phyloP scores from a whole-genome alignment of 2,888 invertebrate species.

The Scrobipalpa costella region DNA sequence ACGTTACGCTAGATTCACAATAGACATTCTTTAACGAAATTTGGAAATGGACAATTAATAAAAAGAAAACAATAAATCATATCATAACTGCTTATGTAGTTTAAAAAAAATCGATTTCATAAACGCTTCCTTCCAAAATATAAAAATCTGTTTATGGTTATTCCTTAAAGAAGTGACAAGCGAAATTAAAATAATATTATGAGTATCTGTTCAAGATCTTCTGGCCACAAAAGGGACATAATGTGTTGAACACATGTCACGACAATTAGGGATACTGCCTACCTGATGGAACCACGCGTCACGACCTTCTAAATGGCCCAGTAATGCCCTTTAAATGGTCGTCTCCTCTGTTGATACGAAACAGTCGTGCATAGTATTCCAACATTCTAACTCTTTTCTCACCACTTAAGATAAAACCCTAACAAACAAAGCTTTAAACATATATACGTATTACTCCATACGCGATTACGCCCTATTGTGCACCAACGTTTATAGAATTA shows the following conservation, averaged over 20 bases:
- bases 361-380: neutral
- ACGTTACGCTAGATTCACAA: neutral
- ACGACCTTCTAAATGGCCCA: conserved; percentile 26
- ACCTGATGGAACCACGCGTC: conserved; percentile 24
- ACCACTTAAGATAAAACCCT: neutral
- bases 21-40: too few species aligned
- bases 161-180: too few species aligned
- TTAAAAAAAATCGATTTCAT: too few species aligned
- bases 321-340: conserved; percentile 24
- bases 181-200: too few species aligned
- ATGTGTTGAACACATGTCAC: conserved; percentile 28
- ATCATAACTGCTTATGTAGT: too few species aligned
- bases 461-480: conserved; percentile 2
- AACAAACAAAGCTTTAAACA: neutral
- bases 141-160: too few species aligned
- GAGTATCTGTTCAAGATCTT: neutral
- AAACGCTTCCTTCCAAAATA: too few species aligned
- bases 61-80: neutral
- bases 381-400: conserved; percentile 5
- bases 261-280: conserved; percentile 22
- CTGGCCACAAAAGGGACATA: conserved; percentile 31
- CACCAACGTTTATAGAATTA: conserved; percentile 20
- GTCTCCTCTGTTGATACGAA: neutral
- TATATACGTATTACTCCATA: neutral
- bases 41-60: neutral